phyloP scores from a whole-genome alignment of 2,888 invertebrate genomes.

The Dermolepida albohirtum region DNA sequence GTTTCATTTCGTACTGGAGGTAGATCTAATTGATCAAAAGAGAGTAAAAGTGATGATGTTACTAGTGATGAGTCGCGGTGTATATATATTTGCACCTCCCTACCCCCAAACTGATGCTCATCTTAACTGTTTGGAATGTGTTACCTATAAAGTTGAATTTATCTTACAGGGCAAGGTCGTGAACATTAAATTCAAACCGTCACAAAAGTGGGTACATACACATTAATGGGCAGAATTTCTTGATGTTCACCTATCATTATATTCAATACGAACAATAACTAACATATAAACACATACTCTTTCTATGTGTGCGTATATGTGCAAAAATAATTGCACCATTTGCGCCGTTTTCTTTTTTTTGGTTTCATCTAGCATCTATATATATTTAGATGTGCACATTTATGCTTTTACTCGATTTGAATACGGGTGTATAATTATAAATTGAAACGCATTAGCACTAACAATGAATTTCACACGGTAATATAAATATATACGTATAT shows the following conservation, averaged over 20 bases:
- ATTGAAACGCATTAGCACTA: no score
- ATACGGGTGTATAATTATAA: no score
- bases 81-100: constrained; percentile 43
- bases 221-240: constrained; percentile 9
- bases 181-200: constrained; percentile 37
- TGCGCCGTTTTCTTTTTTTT: background rate
- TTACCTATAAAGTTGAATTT: constrained; percentile 39
- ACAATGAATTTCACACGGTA: no score
- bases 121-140: constrained; percentile 39
- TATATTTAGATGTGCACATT: no score
- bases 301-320: background rate
- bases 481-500: no score
- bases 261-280: constrained; percentile 18
- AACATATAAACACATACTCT: no score
- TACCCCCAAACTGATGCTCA: constrained; percentile 36
- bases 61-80: constrained; percentile 42
- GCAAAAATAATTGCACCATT: constrained; percentile 21
- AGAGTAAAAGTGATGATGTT: constrained; percentile 44
- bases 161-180: constrained; percentile 44
- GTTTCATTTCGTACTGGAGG: constrained; percentile 37
- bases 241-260: constrained; percentile 6
- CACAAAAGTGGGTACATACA: constrained; percentile 15
- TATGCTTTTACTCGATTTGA: no score
- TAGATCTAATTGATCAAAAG: constrained; percentile 37
- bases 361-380: no score